Conservation (phyloP, 1,140 invertebrate species). For the Eupristina koningsbergeri region DNA sequence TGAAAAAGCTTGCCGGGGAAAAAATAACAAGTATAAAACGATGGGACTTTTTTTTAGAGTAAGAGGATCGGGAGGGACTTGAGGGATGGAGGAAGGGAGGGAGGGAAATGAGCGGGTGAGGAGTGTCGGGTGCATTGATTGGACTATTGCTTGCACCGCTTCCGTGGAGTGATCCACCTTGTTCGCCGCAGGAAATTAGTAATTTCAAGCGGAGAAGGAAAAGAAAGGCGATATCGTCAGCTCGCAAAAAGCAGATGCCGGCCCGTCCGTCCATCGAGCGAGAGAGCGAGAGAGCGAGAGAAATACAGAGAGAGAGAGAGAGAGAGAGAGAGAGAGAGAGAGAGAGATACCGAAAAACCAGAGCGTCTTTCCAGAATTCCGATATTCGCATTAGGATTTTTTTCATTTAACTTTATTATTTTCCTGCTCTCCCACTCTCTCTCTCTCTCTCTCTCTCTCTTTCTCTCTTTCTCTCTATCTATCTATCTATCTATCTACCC, state of each 20-base stretch:
- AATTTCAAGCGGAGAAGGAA: conserved; percentile 54
- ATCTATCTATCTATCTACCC: not conserved
- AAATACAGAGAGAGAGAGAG: not conserved
- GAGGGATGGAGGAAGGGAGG: not conserved
- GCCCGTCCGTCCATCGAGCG: not conserved
- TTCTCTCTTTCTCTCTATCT: not conserved
- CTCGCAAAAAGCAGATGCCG: conserved; percentile 44
- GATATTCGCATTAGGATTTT: conserved; percentile 44
- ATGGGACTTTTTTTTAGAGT: not conserved
- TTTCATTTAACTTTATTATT: conserved; percentile 16
- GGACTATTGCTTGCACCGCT: conserved; percentile 47
- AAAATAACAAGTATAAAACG: conserved; percentile 21
- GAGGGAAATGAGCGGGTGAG: conserved; percentile 21
- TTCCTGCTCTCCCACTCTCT: not conserved
- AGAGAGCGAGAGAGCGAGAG: not conserved
- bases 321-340: not conserved
- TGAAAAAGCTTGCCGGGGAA: conserved; percentile 6
- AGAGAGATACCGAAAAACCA: not conserved
- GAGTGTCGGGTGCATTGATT: conserved; percentile 56
- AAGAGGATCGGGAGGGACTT: conserved; percentile 14
- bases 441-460: not conserved
- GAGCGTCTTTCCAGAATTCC: conserved; percentile 39
- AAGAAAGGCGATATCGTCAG: conserved; percentile 43
- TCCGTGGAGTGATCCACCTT: conserved; percentile 53
- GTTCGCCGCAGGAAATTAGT: conserved; percentile 62